phyloP scores from a whole-genome alignment of 2,113 vertebrate genomes.

The Percina caprodes region DNA sequence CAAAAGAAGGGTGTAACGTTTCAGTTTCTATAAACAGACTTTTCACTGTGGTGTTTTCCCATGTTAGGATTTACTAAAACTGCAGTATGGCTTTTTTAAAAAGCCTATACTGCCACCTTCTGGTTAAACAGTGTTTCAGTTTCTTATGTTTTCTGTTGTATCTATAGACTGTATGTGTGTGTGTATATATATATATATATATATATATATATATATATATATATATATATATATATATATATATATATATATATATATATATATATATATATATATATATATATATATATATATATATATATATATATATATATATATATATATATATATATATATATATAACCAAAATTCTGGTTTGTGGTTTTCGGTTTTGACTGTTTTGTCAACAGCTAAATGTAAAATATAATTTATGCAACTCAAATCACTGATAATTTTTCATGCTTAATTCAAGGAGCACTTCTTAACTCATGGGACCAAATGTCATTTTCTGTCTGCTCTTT shows the following conservation, averaged over 20 bases:
- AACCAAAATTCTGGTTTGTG: background rate
- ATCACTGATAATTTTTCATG: constrained; percentile 14
- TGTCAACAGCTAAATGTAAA: constrained; percentile 17
- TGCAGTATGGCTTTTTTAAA: constrained; percentile 2
- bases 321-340: too few relatives aligned
- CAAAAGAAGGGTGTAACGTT: constrained; percentile 36
- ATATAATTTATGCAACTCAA: constrained; percentile 52
- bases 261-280: too few relatives aligned
- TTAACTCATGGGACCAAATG: constrained; percentile 74
- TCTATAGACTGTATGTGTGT: too few relatives aligned
- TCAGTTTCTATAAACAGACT: constrained; percentile 24
- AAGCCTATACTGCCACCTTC: constrained; percentile 72
- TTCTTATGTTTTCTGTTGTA: background rate
- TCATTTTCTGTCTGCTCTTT: constrained; percentile 26
- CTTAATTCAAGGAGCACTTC: constrained; percentile 50
- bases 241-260: too few relatives aligned
- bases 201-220: too few relatives aligned
- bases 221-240: too few relatives aligned
- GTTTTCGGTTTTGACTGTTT: constrained; percentile 14
- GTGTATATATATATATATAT: too few relatives aligned
- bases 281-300: too few relatives aligned
- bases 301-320: too few relatives aligned
- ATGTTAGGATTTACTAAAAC: constrained; percentile 15
- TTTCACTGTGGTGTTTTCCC: constrained; percentile 19
- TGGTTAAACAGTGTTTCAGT: constrained; percentile 52